Conservation (phyloP, 2,113 vertebrate species). For the cat (Felis catus) region DNA sequence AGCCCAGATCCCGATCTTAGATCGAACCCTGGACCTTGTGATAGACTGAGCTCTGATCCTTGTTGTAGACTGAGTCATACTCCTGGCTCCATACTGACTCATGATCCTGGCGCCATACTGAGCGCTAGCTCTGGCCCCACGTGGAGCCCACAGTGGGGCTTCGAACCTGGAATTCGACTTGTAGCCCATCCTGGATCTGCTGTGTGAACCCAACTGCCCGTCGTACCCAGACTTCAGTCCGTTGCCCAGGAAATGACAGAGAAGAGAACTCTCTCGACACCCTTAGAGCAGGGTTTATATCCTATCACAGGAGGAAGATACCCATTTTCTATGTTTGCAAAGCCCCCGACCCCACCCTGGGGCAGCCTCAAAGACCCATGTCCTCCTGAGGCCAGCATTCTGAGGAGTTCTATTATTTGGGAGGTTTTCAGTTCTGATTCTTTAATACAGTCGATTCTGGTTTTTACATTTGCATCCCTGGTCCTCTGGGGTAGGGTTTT, state of each 20-base stretch:
- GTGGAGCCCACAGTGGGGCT: background rate
- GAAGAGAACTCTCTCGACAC: background rate
- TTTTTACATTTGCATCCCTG: conserved; percentile 11
- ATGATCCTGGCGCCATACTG: background rate
- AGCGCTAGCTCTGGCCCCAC: background rate
- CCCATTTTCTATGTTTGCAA: background rate
- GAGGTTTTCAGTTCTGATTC: conserved; percentile 50
- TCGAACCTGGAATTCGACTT: background rate
- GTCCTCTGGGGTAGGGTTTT: background rate
- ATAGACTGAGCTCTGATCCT: background rate
- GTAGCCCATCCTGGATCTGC: background rate
- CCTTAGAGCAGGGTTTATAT: background rate
- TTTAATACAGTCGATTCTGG: conserved; percentile 49
- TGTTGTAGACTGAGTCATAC: background rate
- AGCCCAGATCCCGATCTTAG: background rate
- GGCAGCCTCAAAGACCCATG: background rate
- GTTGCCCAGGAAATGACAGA: background rate
- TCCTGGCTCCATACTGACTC: background rate
- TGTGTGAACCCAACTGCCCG: background rate
- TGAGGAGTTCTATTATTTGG: background rate
- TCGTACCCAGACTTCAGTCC: background rate
- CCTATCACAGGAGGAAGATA: background rate
- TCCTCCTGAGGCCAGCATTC: background rate
- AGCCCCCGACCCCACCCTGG: background rate
- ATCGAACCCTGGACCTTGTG: background rate